Conservation (phyloP, 2,888 invertebrate genomes). For the Cordilura impudica region DNA sequence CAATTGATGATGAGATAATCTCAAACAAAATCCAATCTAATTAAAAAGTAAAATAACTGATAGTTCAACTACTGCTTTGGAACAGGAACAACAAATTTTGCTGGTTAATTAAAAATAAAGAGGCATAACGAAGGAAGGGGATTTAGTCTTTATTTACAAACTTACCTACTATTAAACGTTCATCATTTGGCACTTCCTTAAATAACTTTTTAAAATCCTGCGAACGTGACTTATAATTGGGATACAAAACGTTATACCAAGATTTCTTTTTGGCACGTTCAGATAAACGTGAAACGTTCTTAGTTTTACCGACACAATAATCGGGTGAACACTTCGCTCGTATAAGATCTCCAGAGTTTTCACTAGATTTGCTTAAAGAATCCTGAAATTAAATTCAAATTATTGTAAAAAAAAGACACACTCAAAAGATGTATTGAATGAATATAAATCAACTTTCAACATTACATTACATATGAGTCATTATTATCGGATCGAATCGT, state of each 20-base stretch:
- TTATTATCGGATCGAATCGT: neutral
- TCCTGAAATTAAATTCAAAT: slow-evolving; percentile 50
- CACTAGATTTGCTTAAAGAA: slow-evolving; percentile 63
- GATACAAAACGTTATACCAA: slow-evolving; percentile 91
- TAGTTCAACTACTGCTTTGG: too few relatives aligned
- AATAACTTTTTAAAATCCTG: slow-evolving; percentile 96
- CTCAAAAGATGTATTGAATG: neutral
- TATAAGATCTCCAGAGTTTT: slow-evolving; percentile 60
- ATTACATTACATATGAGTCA: neutral
- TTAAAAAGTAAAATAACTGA: too few relatives aligned
- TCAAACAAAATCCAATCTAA: too few relatives aligned
- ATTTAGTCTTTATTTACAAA: too few relatives aligned
- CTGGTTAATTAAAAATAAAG: too few relatives aligned
- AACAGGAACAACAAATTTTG: too few relatives aligned
- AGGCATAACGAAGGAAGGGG: too few relatives aligned
- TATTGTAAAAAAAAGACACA: neutral
- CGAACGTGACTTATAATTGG: slow-evolving; percentile 95
- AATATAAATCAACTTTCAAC: neutral
- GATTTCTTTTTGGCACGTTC: slow-evolving; percentile 87
- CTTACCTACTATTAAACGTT: slow-evolving; percentile 94
- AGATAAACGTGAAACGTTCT: slow-evolving; percentile 75
- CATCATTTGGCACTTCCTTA: slow-evolving; percentile 93
- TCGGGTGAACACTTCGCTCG: slow-evolving; percentile 29
- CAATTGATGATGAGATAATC: too few relatives aligned
- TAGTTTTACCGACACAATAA: slow-evolving; percentile 71